Conservation (phyloP, 1,140 invertebrate species). For the Protaetia brevitarsis region DNA sequence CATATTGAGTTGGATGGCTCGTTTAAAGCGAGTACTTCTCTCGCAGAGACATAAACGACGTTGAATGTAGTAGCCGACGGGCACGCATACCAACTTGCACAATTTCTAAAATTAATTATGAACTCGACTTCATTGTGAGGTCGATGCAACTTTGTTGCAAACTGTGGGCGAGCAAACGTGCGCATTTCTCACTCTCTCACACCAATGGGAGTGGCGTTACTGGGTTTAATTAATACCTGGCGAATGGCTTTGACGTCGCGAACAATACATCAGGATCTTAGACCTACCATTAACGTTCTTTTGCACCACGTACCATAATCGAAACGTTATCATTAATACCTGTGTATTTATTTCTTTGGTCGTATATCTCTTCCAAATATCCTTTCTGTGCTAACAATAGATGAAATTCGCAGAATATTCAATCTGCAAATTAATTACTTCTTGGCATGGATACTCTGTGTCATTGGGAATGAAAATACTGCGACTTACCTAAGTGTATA, state of each 20-base stretch:
- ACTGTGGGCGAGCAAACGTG: neutral
- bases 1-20: neutral
- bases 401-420: too few relatives aligned
- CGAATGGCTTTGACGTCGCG: neutral
- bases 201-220: neutral
- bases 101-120: slow-evolving; percentile 3
- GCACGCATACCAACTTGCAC: neutral
- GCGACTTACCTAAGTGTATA: too few relatives aligned
- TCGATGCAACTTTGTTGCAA: neutral
- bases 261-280: neutral
- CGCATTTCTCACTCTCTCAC: neutral
- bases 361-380: too few relatives aligned
- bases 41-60: neutral
- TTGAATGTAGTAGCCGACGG: neutral
- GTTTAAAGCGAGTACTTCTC: neutral
- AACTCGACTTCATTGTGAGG: neutral
- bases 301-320: neutral
- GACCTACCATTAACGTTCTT: neutral
- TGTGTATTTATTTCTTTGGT: neutral
- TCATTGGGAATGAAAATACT: too few relatives aligned
- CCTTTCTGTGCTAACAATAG: too few relatives aligned
- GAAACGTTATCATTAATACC: neutral
- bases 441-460: too few relatives aligned
- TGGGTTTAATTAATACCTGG: neutral
- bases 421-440: too few relatives aligned